phyloP scores from a whole-genome alignment of 2,888 invertebrate genomes.

The Epiperipatus broadwayi region DNA sequence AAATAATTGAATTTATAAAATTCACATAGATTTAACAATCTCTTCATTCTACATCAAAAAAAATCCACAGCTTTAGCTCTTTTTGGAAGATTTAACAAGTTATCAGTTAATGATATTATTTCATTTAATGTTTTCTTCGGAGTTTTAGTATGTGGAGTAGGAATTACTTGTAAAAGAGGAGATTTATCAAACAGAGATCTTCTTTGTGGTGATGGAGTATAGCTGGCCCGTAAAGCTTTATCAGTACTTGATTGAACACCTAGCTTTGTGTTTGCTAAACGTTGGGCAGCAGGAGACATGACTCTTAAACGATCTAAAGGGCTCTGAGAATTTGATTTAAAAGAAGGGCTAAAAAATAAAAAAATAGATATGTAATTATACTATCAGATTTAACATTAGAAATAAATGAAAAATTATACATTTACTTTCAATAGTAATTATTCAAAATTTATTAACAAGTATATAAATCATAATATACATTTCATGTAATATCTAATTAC shows the following conservation, averaged over 20 bases:
- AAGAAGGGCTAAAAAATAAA: constrained; percentile 21
- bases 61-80: constrained; percentile 62
- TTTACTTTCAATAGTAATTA: no score
- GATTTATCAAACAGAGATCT: constrained; percentile 21
- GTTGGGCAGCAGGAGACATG: constrained; percentile 87
- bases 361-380: background rate
- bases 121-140: constrained; percentile 26
- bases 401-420: no score
- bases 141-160: constrained; percentile 18
- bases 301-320: constrained; percentile 59
- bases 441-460: no score
- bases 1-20: no score
- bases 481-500: no score
- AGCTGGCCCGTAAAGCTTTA: constrained; percentile 36
- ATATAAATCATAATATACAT: no score
- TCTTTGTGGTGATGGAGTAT: constrained; percentile 36
- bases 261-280: constrained; percentile 52
- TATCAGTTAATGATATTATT: constrained; percentile 47
- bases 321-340: constrained; percentile 21
- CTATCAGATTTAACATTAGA: no score
- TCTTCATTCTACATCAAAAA: no score
- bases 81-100: constrained; percentile 55
- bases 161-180: constrained; percentile 20
- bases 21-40: no score
- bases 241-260: constrained; percentile 37